Evolutionary conservation across 2,888 invertebrate species (phyloP), one percentile per base, ranked within the genome.

Genomic region (Ophioninae sp.): DNA sequence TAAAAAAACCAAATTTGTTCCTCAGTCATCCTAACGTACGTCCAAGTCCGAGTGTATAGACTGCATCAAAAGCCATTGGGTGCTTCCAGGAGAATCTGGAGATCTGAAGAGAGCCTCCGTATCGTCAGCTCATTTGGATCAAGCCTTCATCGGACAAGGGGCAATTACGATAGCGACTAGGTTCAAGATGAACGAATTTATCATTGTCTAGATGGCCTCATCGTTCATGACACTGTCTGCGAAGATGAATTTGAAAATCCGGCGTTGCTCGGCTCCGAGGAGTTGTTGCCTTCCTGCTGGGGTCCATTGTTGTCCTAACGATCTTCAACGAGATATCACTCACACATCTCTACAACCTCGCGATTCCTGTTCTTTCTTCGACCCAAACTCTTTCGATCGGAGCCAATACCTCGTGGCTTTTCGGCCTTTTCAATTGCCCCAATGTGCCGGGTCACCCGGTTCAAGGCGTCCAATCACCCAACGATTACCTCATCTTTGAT

Each of bases 401-500:
- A 30, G 30, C 30, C 30, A 30, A 30, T 30, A 30, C 23, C 22
- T 30, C 30, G 37, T 41, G 22, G 10, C 6, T 51, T 79, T 78
- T 71, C 44, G 22, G 59, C 59, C 79, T 67, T 79, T 59, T 59
- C 58, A 30, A 22, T 30, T 44, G 17, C 65, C 64, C 30, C 44
- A 73, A 59, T 51, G 39, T 44, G 72, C 65, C 65, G 59, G 74
- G 77, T 41, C 56, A 61, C 44, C 41, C 59, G 68, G 67, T 67
- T 79, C 63, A 72, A 81, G 67, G 61, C 61, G 74, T 30, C 84
- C 81, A 81, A 84, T 84, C 74, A 79, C 76, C 39, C 68, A 79
- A 73, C 72, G 69, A 64, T 79, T 51, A 20, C 37, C 64, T 58
- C 59, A 79, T 81, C 78, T 76, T 72, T 71, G 67, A 79, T 72